Evolutionary conservation across 1,140 invertebrate genomes (phyloP).

Genomic region (Drosophila persimilis): DNA sequence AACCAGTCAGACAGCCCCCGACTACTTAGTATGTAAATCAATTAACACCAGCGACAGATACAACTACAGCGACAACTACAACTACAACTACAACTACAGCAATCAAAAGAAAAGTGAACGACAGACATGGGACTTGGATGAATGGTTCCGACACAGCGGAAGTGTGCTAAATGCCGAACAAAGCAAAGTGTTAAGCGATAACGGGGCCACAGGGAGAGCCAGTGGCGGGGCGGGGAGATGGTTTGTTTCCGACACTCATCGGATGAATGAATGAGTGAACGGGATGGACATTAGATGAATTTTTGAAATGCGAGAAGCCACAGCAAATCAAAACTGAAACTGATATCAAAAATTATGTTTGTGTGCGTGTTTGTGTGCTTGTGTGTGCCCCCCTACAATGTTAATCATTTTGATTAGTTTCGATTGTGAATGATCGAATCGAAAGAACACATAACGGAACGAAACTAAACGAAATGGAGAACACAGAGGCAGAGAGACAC

Average conservation of each 20-base stretch:
- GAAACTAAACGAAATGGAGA: no score
- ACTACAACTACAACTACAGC: constrained; percentile 4
- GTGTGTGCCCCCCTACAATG: constrained; percentile 9
- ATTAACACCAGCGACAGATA: constrained; percentile 33
- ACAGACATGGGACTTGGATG: constrained; percentile 19
- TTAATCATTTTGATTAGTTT: constrained; percentile 19
- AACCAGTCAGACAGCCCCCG: constrained; percentile 7
- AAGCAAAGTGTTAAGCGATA: constrained; percentile 58
- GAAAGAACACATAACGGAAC: no score
- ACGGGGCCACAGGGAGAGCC: constrained; percentile 17
- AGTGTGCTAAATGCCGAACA: constrained; percentile 63
- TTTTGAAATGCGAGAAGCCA: constrained; percentile 61
- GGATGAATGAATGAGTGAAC: constrained; percentile 22
- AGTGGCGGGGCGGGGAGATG: no score
- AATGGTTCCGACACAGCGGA: constrained; percentile 61
- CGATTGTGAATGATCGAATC: constrained; percentile 29
- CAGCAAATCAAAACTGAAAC: constrained; percentile 22
- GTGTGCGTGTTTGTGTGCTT: not conserved
- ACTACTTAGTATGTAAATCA: constrained; percentile 40
- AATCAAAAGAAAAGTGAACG: constrained; percentile 3
- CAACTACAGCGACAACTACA: not conserved
- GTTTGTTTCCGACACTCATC: not conserved
- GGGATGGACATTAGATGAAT: constrained; percentile 25
- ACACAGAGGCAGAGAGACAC: not conserved
- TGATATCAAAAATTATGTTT: not conserved